phyloP scores from a whole-genome alignment of 2,888 invertebrate genomes.

The Pyrrhosoma nymphula region DNA sequence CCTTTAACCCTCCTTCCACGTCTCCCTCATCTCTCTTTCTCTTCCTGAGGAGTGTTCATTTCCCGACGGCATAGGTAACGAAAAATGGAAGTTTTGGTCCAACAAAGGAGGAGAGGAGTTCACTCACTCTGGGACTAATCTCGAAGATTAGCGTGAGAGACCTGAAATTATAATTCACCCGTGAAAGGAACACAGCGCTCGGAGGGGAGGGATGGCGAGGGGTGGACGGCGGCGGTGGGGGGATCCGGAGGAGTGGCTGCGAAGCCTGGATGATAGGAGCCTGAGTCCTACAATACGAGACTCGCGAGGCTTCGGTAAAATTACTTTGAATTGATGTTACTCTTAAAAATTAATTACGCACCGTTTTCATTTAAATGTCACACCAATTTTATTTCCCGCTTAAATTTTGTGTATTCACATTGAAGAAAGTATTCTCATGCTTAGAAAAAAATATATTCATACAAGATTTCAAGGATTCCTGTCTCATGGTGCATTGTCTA shows the following conservation, averaged over 20 bases:
- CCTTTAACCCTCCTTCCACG: not conserved
- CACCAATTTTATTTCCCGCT: too few species aligned
- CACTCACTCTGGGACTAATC: not conserved
- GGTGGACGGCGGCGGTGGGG: not conserved
- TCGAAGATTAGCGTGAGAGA: not conserved
- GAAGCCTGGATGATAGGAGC: too few species aligned
- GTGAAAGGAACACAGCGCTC: conserved; percentile 7
- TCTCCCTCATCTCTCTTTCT: too few species aligned
- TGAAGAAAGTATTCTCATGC: too few species aligned
- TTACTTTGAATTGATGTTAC: not conserved
- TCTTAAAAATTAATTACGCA: not conserved
- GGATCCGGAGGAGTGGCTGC: too few species aligned
- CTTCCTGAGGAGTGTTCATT: not conserved
- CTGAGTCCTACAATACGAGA: not conserved
- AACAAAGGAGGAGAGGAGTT: not conserved
- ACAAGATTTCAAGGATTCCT: too few species aligned
- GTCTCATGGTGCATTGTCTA: too few species aligned
- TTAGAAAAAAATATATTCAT: too few species aligned
- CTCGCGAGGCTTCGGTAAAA: not conserved
- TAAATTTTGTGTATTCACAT: too few species aligned
- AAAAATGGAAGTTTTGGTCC: not conserved
- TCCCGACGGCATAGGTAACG: not conserved
- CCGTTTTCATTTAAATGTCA: too few species aligned
- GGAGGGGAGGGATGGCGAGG: not conserved
- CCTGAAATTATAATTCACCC: conserved; percentile 36